A percentile compares a stretch with the other conserved stretches of the same genome.
Conservation (phyloP, 2,888 invertebrate genomes). For the Erannis defoliaria region DNA sequence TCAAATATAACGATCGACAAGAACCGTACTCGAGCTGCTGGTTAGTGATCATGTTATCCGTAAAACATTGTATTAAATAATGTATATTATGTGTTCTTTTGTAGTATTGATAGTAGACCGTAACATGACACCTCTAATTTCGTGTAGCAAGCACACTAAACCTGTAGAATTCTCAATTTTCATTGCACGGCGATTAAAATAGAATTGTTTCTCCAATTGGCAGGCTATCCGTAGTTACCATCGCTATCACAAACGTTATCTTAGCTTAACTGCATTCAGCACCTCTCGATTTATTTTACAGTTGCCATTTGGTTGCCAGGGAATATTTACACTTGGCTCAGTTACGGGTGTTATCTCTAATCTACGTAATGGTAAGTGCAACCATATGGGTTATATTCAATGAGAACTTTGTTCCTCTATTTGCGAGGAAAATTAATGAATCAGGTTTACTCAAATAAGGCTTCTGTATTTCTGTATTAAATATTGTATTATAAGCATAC, state of each 20-base stretch:
- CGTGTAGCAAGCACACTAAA: neutral
- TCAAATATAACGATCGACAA: no score
- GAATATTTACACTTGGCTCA: constrained; percentile 45
- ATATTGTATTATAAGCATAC: neutral
- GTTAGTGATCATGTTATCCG: no score
- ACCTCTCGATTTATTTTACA: constrained; percentile 44
- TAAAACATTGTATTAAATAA: no score
- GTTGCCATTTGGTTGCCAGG: constrained; percentile 41
- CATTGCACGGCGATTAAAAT: constrained; percentile 24
- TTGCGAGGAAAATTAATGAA: constrained; percentile 8
- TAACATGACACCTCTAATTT: neutral
- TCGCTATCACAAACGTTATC: constrained; percentile 43
- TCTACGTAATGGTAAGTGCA: constrained; percentile 79
- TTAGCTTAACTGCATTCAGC: constrained; percentile 40
- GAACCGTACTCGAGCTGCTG: no score
- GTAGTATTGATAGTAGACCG: no score
- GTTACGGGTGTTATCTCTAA: constrained; percentile 67
- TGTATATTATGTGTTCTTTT: no score
- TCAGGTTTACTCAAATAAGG: neutral
- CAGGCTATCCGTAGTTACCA: constrained; percentile 12
- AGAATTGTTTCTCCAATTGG: constrained; percentile 28
- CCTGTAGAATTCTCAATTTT: neutral
- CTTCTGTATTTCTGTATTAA: neutral
- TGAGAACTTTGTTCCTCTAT: constrained; percentile 8
- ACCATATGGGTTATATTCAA: constrained; percentile 37